These are phyloP conservation scores for Protaetia brevitarsis DNA, from an alignment of 1,140 invertebrate genomes.

Conservation along the genomic window DNA sequence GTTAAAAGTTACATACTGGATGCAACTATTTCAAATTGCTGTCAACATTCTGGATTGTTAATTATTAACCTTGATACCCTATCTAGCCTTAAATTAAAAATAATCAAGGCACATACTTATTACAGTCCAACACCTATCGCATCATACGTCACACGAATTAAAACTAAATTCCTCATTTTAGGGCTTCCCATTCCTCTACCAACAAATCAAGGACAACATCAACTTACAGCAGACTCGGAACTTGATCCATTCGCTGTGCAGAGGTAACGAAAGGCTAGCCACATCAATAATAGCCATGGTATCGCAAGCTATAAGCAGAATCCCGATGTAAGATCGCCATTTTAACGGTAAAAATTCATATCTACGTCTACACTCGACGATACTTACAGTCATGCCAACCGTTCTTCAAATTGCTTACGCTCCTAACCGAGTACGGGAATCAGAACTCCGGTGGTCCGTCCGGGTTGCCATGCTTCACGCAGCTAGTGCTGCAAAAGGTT, in stretches of 20 bases:
- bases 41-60: no score
- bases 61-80: no score
- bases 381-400: constrained; percentile 69
- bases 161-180: no score
- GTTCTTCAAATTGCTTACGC: constrained; percentile 85
- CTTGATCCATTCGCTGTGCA: constrained; percentile 85
- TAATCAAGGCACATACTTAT: no score
- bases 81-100: no score
- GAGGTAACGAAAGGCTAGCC: constrained; percentile 84
- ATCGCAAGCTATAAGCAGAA: constrained; percentile 85
- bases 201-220: constrained; percentile 90
- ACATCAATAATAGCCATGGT: constrained; percentile 81
- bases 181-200: constrained; percentile 90
- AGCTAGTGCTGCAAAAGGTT: constrained; percentile 78
- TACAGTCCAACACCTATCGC: no score
- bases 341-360: no score
- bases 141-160: no score
- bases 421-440: constrained; percentile 66
- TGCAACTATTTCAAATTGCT: no score
- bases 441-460: constrained; percentile 63
- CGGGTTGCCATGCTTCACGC: constrained; percentile 84
- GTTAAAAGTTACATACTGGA: no score
- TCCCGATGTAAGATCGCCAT: constrained; percentile 80
- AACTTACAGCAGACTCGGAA: constrained; percentile 89
- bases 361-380: no score